Evolutionary conservation across 2,888 invertebrate species (phyloP).

Genomic region (Nemoura dubitans): DNA sequence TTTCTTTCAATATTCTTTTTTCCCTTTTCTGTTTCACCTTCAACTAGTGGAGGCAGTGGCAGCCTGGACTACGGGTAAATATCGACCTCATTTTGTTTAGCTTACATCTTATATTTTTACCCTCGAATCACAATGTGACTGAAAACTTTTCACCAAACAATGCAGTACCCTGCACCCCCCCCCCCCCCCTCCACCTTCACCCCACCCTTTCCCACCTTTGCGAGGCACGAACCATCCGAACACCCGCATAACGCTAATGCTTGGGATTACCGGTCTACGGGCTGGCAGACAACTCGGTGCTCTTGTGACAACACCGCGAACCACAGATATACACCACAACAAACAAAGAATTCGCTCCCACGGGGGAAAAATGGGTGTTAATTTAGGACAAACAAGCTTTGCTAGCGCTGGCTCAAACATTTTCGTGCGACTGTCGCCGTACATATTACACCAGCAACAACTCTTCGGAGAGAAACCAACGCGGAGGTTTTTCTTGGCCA

Average conservation of each 20-base stretch:
- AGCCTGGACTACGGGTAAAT: slow-evolving; percentile 62
- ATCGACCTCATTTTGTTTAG: slow-evolving; percentile 56
- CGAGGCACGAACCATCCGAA: slow-evolving; percentile 1
- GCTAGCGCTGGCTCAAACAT: too few species aligned
- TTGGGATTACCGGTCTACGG: too few species aligned
- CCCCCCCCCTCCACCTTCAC: neutral
- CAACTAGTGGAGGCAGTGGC: slow-evolving; percentile 52
- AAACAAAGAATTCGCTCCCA: too few species aligned
- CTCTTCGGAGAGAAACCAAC: too few species aligned
- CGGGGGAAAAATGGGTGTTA: too few species aligned
- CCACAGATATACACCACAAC: too few species aligned
- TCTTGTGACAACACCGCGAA: too few species aligned
- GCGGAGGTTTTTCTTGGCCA: too few species aligned
- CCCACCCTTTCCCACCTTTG: neutral
- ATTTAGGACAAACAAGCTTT: too few species aligned
- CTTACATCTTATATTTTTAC: slow-evolving; percentile 42
- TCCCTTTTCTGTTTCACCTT: slow-evolving; percentile 49
- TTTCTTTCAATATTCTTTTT: slow-evolving; percentile 48
- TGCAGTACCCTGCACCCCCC: neutral
- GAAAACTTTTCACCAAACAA: slow-evolving; percentile 48
- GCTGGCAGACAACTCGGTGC: too few species aligned
- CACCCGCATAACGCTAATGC: slow-evolving; percentile 1
- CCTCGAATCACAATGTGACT: slow-evolving; percentile 42
- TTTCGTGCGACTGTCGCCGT: too few species aligned
- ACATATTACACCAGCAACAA: too few species aligned